Conservation (phyloP, 2,797 vertebrate genomes). For the Coilia nasus region DNA sequence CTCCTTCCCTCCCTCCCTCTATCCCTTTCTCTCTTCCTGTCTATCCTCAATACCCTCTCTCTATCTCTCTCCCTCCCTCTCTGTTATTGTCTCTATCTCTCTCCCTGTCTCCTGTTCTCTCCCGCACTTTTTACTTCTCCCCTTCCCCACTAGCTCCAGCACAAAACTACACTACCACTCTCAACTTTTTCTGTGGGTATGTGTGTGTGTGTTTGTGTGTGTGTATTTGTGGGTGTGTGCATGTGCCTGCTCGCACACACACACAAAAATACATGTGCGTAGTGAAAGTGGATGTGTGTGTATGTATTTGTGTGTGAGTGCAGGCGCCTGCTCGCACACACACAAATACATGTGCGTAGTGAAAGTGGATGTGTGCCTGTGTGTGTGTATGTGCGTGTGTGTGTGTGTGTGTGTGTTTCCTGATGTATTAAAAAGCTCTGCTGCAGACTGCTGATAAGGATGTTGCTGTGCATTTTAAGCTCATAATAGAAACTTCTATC, state of each 20-base stretch:
- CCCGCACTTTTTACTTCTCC: neutral
- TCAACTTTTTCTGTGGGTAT: neutral
- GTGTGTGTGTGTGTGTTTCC: conserved; percentile 11
- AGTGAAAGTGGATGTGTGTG: no score
- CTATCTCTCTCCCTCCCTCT: no score
- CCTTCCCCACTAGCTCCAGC: neutral
- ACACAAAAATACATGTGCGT: no score
- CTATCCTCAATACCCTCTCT: no score
- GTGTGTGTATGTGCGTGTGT: neutral
- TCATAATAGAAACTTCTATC: conserved; percentile 51
- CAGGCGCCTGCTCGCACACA: no score
- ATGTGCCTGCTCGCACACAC: no score
- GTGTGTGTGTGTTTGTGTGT: no score
- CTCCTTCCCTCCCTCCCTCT: no score
- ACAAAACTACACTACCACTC: conserved; percentile 13
- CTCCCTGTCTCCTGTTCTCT: neutral
- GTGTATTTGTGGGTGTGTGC: no score
- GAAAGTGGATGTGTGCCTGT: neutral
- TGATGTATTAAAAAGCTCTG: conserved; percentile 47
- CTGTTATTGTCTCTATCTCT: neutral
- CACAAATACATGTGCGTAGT: no score
- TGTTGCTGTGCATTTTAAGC: conserved; percentile 44
- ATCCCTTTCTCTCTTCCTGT: no score
- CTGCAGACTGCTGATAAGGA: conserved; percentile 46
- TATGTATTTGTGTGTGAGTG: neutral